phyloP scores from a whole-genome alignment of 2,888 invertebrate species.

The Phaonia tiefii region DNA sequence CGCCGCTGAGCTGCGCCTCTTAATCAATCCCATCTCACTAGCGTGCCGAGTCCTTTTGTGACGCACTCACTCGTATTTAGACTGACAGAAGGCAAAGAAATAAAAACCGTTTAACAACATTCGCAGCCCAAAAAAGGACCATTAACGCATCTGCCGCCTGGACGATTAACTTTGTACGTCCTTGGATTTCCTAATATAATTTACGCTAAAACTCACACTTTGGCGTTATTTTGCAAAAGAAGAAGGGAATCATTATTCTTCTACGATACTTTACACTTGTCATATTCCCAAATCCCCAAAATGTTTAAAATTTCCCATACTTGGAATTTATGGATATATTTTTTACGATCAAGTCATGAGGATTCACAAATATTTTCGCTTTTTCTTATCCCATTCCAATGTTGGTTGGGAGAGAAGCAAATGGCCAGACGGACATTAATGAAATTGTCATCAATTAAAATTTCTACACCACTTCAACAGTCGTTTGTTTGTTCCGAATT shows the following conservation, averaged over 20 bases:
- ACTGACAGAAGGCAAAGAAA: slow-evolving; percentile 67
- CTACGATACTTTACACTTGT: slow-evolving; percentile 40
- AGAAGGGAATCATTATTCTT: background rate
- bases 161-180: slow-evolving; percentile 74
- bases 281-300: slow-evolving; percentile 56
- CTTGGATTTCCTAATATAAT: slow-evolving; percentile 24
- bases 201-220: background rate
- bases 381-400: slow-evolving; percentile 15
- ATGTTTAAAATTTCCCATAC: slow-evolving; percentile 51
- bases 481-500: slow-evolving; percentile 55
- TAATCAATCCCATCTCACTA: slow-evolving; percentile 40
- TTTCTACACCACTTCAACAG: slow-evolving; percentile 68
- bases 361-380: slow-evolving; percentile 61
- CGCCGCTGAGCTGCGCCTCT: slow-evolving; percentile 31
- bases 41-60: slow-evolving; percentile 23
- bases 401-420: no score
- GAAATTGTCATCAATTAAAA: slow-evolving; percentile 80
- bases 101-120: slow-evolving; percentile 70
- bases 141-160: slow-evolving; percentile 75
- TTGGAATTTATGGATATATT: slow-evolving; percentile 9
- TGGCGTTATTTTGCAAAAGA: slow-evolving; percentile 18
- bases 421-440: slow-evolving; percentile 67
- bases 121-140: slow-evolving; percentile 63
- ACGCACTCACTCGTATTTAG: slow-evolving; percentile 47
- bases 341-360: slow-evolving; percentile 65